These are phyloP conservation scores for Smittia aterrima DNA, from an alignment of 2,888 invertebrate genomes.

Conservation along the genomic window DNA sequence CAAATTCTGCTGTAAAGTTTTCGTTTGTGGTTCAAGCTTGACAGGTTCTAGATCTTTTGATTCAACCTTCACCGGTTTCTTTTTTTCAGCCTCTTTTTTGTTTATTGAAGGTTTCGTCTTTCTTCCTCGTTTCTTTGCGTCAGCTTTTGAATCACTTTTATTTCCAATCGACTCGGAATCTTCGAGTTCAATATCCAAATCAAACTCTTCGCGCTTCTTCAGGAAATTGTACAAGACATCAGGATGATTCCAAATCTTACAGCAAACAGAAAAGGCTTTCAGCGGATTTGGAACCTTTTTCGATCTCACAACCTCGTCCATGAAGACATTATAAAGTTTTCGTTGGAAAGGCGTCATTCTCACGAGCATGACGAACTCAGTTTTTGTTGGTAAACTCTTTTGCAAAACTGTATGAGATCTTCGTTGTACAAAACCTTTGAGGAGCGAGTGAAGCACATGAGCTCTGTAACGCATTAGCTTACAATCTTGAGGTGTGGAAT, in stretches of 20 bases:
- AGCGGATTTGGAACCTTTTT: conserved; percentile 90
- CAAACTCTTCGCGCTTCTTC: conserved; percentile 70
- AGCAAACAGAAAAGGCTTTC: conserved; percentile 97
- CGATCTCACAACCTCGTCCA: conserved; percentile 85
- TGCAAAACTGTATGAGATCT: conserved; percentile 91
- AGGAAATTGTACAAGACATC: conserved; percentile 87
- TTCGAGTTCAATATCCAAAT: conserved; percentile 76
- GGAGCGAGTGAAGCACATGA: conserved; percentile 89
- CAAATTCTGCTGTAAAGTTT: not conserved
- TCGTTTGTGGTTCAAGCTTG: not conserved
- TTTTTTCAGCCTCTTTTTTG: conserved; percentile 9
- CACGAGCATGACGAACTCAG: conserved; percentile 89
- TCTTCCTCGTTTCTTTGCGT: conserved; percentile 35
- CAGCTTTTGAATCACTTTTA: conserved; percentile 42
- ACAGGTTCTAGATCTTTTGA: not conserved
- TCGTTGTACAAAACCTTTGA: conserved; percentile 95
- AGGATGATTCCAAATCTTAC: conserved; percentile 97
- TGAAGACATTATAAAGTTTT: conserved; percentile 86
- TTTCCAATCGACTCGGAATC: conserved; percentile 62
- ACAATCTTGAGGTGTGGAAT: conserved; percentile 92
- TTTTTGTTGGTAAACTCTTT: conserved; percentile 88
- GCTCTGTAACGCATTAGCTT: conserved; percentile 92
- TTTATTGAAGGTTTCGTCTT: conserved; percentile 36
- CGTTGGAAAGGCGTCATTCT: conserved; percentile 89
- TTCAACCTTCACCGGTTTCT: not conserved